Evolutionary conservation across 2,113 vertebrate species (phyloP).

Genomic region (Sebastes schlegelii): DNA sequence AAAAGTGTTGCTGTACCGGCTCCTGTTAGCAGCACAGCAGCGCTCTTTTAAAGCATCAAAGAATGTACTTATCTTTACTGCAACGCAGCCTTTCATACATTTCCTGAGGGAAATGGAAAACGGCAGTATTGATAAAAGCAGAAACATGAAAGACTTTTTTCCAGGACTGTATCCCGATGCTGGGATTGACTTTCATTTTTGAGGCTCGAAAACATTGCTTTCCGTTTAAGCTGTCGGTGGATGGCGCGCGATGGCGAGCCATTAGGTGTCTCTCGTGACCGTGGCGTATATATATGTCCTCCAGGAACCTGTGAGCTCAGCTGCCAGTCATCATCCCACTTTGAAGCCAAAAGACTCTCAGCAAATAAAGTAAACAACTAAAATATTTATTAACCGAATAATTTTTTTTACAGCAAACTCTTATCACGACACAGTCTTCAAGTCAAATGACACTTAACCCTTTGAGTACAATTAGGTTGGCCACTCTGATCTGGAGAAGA

Average conservation of each 20-base stretch:
- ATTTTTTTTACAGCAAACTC: slow-evolving; percentile 75
- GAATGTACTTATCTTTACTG: slow-evolving; percentile 41
- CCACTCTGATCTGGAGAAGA: slow-evolving; percentile 51
- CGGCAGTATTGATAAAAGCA: slow-evolving; percentile 46
- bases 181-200: slow-evolving; percentile 21
- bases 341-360: slow-evolving; percentile 36
- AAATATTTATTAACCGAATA: slow-evolving; percentile 83
- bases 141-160: slow-evolving; percentile 61
- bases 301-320: neutral
- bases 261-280: neutral
- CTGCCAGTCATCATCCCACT: neutral
- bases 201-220: neutral
- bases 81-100: slow-evolving; percentile 28
- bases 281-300: neutral
- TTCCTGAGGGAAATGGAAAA: slow-evolving; percentile 50
- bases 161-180: slow-evolving; percentile 1
- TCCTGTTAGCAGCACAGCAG: slow-evolving; percentile 28
- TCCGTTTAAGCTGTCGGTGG: neutral
- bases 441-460: slow-evolving; percentile 81
- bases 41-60: slow-evolving; percentile 54
- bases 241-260: neutral
- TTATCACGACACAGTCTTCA: slow-evolving; percentile 81
- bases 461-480: slow-evolving; percentile 71
- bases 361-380: slow-evolving; percentile 79
- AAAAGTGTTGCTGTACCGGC: slow-evolving; percentile 25